phyloP scores from a whole-genome alignment of 2,113 vertebrate genomes.

The Labeo catla region DNA sequence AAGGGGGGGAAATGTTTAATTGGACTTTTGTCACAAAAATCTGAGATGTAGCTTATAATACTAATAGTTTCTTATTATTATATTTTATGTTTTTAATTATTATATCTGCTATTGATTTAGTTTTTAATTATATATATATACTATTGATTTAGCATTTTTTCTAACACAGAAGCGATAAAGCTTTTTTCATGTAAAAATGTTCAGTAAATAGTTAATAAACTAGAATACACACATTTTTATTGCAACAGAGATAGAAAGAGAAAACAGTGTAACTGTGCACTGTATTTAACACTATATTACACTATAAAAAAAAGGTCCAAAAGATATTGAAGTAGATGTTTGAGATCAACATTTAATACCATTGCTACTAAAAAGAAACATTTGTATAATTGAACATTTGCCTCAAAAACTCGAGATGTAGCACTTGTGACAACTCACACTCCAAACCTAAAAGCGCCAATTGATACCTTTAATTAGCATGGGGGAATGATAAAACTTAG shows the following conservation, averaged over 20 bases:
- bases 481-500: neutral
- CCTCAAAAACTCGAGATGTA: neutral
- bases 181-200: neutral
- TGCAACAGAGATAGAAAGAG: neutral
- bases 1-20: too few relatives aligned
- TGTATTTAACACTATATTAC: too few relatives aligned
- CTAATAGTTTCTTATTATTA: too few relatives aligned
- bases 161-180: too few relatives aligned
- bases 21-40: too few relatives aligned
- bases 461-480: constrained; percentile 16
- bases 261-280: too few relatives aligned
- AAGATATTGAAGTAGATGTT: neutral
- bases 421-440: neutral
- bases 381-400: neutral
- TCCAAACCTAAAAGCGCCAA: constrained; percentile 35
- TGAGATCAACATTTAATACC: neutral
- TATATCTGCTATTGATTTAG: too few relatives aligned
- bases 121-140: too few relatives aligned
- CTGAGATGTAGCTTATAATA: too few relatives aligned
- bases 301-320: too few relatives aligned
- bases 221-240: neutral
- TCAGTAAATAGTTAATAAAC: neutral
- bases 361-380: neutral
- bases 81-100: too few relatives aligned
- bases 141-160: neutral